Base-by-base conservation (phyloP, 1,140 invertebrate genomes). In the Panagrolaimus sp. region DNA sequence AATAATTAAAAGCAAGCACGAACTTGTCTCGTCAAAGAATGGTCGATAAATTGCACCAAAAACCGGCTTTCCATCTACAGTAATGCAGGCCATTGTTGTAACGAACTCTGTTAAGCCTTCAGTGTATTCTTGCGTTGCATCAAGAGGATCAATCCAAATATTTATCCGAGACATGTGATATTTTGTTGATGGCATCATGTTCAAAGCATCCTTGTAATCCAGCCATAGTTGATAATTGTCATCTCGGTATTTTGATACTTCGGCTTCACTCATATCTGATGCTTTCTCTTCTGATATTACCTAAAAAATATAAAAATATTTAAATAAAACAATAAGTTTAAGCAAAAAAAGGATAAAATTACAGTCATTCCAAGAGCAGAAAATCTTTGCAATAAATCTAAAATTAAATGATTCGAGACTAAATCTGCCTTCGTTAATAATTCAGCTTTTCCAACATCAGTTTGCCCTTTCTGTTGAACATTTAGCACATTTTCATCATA, bases 101-200 rank as follows among this genome's bases (percentile, higher is more conserved):
- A 98, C 94, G 88, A 93, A 98, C 65, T 93, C 78, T 65, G 89
- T 87, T 8, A 95, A 84, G 80, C 90, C 89, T 88, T 96, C 93
- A 85, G 93, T 96, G 84, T 91, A 98, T 86, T 98, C 96, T 86
- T 98, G 89, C 2, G 96, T 98, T 7, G 96, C 96, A 88, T 98
- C 96, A 14, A 98, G 86, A 21, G 96, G 96, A 88, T 98, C 96
- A 76, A 12, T 88, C 84, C 17, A 85, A 78, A 32, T 88, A 81
- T 55, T 87, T 83, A 83, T 26, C 14, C 70, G 21, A 32, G 24
- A 43, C 26, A 79, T 32, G 5, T 45, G 28, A 21, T 72, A 55
- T 52, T 73, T 78, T 38, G 55, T 63, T 14, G 71, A 67, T 7
- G 80, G 80, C 26, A 82, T 67, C 65, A 65, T 68, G 21, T 79